Conservation (phyloP, 2,113 vertebrate species). For the Oxyruncus cristatus region DNA sequence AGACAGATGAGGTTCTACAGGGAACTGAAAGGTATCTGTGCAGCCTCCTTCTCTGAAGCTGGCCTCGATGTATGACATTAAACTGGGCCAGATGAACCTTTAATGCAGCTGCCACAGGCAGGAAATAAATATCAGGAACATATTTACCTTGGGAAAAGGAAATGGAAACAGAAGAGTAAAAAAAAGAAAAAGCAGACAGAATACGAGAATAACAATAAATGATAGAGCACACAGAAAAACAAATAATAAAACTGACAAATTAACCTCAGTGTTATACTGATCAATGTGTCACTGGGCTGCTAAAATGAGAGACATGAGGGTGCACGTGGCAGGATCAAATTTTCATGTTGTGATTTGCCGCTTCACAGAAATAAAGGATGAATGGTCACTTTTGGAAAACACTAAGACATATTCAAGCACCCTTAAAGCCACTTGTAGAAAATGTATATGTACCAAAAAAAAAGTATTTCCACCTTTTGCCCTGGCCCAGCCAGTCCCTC, state of each 20-base stretch:
- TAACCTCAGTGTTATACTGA: neutral
- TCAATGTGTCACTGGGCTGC: neutral
- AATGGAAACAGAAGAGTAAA: neutral
- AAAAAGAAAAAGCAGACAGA: neutral
- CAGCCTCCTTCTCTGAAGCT: constrained; percentile 1
- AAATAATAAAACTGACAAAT: neutral
- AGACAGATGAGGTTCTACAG: neutral
- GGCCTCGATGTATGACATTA: neutral
- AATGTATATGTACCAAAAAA: neutral
- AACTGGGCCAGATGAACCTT: neutral
- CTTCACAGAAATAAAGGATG: neutral
- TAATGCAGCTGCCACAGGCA: neutral
- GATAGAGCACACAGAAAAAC: neutral
- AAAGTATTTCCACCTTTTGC: neutral
- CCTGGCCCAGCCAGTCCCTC: neutral
- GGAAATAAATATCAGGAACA: neutral
- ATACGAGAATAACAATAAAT: neutral
- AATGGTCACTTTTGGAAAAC: neutral
- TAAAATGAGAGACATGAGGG: neutral
- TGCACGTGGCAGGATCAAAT: neutral
- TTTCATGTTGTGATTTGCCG: neutral
- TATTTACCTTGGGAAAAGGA: neutral
- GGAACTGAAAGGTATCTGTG: neutral
- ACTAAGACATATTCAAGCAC: neutral
- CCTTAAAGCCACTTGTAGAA: neutral